Base-by-base conservation (phyloP, 2,113 vertebrate species). In the Hyla sarda region DNA sequence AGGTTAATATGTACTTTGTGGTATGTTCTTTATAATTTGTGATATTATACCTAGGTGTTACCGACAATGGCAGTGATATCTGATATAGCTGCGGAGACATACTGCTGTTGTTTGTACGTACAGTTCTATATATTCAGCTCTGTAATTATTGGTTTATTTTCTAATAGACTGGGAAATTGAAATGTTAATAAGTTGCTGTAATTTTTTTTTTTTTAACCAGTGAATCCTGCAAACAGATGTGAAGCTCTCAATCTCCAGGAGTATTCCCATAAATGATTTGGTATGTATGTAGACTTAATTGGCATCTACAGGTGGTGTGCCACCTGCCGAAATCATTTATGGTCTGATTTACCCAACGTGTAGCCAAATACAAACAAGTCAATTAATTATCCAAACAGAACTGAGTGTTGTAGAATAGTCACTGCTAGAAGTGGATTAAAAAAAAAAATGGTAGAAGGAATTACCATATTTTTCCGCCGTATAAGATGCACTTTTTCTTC, bases 261-360 rank as follows among this genome's bases (percentile, higher is more conserved):
- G 74, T 74, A 88, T 90, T 91, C 79, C 89, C 88, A 90, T 92
- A 93, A 92, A 93, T 94, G 91, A 92, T 91, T 90, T 47, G 89
- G 83, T 89, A 89, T 82, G 85, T 74, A 74, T 90, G 83, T 89
- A 73, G 60, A 77, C 90, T 93, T 94, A 92, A 93, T 92, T 92
- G 92, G 87, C 90, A 87, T 74, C 74, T 93, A 92, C 90, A 92
- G 90, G 90, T 91, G 89, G 90, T 90, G 85, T 89, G 88, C 90
- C 89, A 89, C 92, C 92, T 94, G 90, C 87, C 93, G 91, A 92
- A 92, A 93, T 91, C 91, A 88, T 86, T 87, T 89, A 90, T 88
- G 86, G 89, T 91, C 85, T 91, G 90, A 93, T 92, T 91, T 93
- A 89, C 84, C 86, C 88, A 89, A 89, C 81, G 89, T 90, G 90